Base-by-base conservation (phyloP, 2,797 vertebrate genomes). In the Brachyrhaphis roseni region DNA sequence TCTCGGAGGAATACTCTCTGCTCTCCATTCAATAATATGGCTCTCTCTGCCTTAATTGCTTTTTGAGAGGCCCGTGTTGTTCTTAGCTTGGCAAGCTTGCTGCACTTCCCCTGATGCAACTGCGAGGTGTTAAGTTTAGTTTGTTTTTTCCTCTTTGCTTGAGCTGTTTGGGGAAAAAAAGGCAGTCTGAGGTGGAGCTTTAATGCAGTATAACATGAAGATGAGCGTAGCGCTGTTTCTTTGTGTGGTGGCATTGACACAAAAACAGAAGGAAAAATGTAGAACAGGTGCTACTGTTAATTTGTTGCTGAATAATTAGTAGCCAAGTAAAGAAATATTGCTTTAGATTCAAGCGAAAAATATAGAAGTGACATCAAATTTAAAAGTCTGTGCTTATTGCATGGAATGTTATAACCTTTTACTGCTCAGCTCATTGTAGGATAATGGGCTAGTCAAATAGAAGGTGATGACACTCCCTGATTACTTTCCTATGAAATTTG, bases 41-140 rank as follows among this genome's bases (percentile, higher is more conserved):
- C 92, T 94, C 89, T 90, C 90, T 88, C 83, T 82, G 74, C 91
- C 88, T 94, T 95, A 96, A 95, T 95, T 95, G 95, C 92, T 95
- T 95, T 95, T 91, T 90, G 89, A 95, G 92, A 93, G 92, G 89
- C 88, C 91, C 82, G 7, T 90, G 90, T 91, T 88, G 92, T 93
- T 89, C 91, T 94, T 90, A 91, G 88, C 88, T 93, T 88, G 87
- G 87, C 88, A 84, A 87, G 90, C 81, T 45, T 86, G 88, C 92
- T 88, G 88, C 87, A 83, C 87, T 90, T 91, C 89, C 86, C 86
- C 86, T 84, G 87, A 89, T 91, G 90, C 89, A 84, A 87, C 72
- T 78, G 31, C 75, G 85, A 84, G 88, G 88, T 88, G 87, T 87
- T 89, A 83, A 80, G 83, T 90, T 80, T 82, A 87, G 68, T 84